Percentiles rank a stretch among this genome's conserved stretches.
Evolutionary conservation across 2,888 invertebrate species (phyloP).

Genomic region (Acanthococcus lagerstroemiae): DNA sequence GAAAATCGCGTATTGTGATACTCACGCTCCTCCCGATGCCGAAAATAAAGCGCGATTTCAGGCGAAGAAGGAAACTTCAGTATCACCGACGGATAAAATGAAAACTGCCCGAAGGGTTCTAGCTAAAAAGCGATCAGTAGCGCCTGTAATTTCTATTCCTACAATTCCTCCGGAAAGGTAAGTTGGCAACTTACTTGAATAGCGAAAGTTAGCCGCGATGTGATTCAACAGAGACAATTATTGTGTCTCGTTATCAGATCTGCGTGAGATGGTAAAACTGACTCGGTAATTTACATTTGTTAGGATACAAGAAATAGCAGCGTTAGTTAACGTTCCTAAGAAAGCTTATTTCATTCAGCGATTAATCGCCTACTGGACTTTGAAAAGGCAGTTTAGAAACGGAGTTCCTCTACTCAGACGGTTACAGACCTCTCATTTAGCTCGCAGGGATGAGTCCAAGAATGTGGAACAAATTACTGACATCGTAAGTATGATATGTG

Average conservation of each 20-base stretch:
- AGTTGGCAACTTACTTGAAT: neutral
- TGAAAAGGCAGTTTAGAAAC: conserved; percentile 87
- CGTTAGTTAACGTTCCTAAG: conserved; percentile 61
- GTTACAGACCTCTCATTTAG: conserved; percentile 52
- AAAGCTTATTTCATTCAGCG: conserved; percentile 78
- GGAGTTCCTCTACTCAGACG: conserved; percentile 88
- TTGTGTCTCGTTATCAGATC: neutral
- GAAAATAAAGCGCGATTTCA: conserved; percentile 40
- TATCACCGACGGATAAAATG: conserved; percentile 34
- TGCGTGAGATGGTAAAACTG: too few relatives aligned
- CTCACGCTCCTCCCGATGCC: conserved; percentile 71
- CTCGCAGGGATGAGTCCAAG: conserved; percentile 40
- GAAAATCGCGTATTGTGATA: conserved; percentile 92
- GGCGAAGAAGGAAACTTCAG: conserved; percentile 39
- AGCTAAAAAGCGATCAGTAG: conserved; percentile 78
- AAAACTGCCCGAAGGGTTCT: conserved; percentile 62
- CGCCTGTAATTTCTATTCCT: conserved; percentile 86
- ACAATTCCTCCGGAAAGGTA: conserved; percentile 69
- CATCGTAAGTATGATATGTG: conserved; percentile 34
- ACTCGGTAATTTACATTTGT: conserved; percentile 13
- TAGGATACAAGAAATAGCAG: conserved; percentile 75
- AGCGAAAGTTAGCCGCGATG: too few relatives aligned
- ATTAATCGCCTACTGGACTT: conserved; percentile 91
- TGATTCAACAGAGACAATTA: too few relatives aligned
- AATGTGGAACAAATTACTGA: conserved; percentile 37